Evolutionary conservation across 2,888 invertebrate genomes (phyloP).

Genomic region (Auanema freiburgensis): DNA sequence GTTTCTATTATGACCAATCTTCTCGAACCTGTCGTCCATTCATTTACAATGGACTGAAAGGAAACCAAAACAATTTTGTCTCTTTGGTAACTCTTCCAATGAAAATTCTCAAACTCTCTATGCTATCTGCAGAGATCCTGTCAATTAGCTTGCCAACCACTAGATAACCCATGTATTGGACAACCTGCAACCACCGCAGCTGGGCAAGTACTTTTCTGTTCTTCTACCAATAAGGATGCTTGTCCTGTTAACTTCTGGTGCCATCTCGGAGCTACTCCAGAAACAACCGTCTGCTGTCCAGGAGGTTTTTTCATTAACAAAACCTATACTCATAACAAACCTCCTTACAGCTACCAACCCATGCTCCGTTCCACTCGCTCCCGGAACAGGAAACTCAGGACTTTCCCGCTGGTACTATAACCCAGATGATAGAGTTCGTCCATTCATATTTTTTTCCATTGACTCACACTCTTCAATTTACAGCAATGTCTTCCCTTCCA

Average conservation of each 20-base stretch:
- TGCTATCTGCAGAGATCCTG: constrained; percentile 62
- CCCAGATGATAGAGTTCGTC: constrained; percentile 55
- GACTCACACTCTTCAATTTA: background rate
- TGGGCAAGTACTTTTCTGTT: constrained; percentile 63
- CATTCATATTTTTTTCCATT: background rate
- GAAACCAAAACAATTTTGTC: constrained; percentile 64
- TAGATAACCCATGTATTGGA: constrained; percentile 64
- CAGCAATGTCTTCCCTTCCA: constrained; percentile 61
- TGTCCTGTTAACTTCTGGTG: constrained; percentile 63
- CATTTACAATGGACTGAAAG: constrained; percentile 61
- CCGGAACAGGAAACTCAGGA: constrained; percentile 62
- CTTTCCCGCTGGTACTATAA: constrained; percentile 62
- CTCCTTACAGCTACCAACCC: constrained; percentile 60
- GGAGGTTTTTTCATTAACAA: constrained; percentile 23
- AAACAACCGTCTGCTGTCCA: constrained; percentile 63
- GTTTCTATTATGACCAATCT: constrained; percentile 57
- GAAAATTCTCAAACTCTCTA: too few species aligned
- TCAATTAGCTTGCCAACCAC: constrained; percentile 61
- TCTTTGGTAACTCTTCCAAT: constrained; percentile 37
- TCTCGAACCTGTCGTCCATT: constrained; percentile 59
- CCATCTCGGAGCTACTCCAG: constrained; percentile 58
- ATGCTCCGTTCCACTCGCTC: constrained; percentile 64
- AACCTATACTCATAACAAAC: background rate
- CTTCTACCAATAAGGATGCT: constrained; percentile 57
- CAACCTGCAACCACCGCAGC: constrained; percentile 62